Percentiles rank a stretch among this genome's conserved stretches.
phyloP scores from a whole-genome alignment of 2,797 vertebrate genomes.

The Crocodylus rhombifer region DNA sequence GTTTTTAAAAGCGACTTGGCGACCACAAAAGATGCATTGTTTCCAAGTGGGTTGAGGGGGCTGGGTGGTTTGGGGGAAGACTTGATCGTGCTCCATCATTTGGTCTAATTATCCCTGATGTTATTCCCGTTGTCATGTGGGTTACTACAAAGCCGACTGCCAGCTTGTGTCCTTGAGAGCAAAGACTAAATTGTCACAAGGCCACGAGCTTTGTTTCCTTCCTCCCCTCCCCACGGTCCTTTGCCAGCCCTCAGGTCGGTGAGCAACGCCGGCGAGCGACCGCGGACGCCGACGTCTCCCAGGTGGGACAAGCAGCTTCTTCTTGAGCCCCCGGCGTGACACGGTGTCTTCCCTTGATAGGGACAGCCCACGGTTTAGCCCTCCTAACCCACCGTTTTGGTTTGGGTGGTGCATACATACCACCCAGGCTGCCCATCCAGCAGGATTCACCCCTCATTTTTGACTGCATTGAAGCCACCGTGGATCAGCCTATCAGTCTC shows the following conservation, averaged over 20 bases:
- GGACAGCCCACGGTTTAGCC: no score
- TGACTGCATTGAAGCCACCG: no score
- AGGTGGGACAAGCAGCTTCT: conserved; percentile 3
- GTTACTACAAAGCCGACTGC: conserved; percentile 75
- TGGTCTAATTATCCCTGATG: conserved; percentile 79
- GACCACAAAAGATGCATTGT: conserved; percentile 80
- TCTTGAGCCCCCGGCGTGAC: no score
- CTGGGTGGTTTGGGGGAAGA: conserved; percentile 65
- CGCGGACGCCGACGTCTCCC: neutral
- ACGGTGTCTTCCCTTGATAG: no score
- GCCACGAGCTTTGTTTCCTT: conserved; percentile 46
- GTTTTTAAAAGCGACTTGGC: conserved; percentile 66
- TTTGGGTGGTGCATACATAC: no score
- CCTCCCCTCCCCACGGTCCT: neutral
- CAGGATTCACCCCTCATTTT: no score
- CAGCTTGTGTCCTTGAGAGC: conserved; percentile 71
- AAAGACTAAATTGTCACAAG: conserved; percentile 76
- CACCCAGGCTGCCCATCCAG: no score
- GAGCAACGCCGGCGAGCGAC: conserved; percentile 12
- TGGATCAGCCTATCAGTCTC: no score
- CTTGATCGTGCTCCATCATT: conserved; percentile 76
- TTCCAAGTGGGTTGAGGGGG: conserved; percentile 73
- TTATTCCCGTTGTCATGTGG: conserved; percentile 77
- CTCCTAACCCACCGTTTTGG: no score
- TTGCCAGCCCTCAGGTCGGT: neutral